Conservation (phyloP, 1,140 invertebrate genomes). For the Xylocopa sonorina region DNA sequence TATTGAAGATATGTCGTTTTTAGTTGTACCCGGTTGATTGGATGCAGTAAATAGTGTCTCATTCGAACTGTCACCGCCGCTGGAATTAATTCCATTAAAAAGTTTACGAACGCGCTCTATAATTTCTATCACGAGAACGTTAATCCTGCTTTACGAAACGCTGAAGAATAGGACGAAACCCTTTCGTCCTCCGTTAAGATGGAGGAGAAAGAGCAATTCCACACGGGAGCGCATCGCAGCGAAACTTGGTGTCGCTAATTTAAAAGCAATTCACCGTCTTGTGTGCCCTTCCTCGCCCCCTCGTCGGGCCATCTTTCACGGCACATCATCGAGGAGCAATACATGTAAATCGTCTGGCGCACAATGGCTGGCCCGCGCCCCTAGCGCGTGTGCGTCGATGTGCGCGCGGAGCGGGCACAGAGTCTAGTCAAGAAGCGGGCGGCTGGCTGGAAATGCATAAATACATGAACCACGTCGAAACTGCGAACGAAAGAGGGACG, state of each 20-base stretch:
- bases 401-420: slow-evolving; percentile 15
- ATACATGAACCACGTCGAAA: slow-evolving; percentile 77
- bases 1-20: too few relatives aligned
- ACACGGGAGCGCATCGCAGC: too few relatives aligned
- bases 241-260: slow-evolving; percentile 33
- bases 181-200: neutral
- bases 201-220: neutral
- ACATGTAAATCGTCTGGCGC: slow-evolving; percentile 47
- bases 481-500: slow-evolving; percentile 68
- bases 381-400: neutral
- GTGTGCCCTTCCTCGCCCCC: neutral
- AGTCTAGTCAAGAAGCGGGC: slow-evolving; percentile 67
- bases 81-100: too few relatives aligned
- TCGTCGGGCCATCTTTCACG: slow-evolving; percentile 38
- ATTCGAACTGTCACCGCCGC: too few relatives aligned
- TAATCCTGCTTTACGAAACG: too few relatives aligned
- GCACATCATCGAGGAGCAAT: slow-evolving; percentile 42
- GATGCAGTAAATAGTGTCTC: too few relatives aligned
- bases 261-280: slow-evolving; percentile 37
- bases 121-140: too few relatives aligned
- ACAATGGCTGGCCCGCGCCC: slow-evolving; percentile 6
- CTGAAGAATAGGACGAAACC: neutral
- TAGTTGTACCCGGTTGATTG: too few relatives aligned
- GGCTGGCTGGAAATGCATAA: slow-evolving; percentile 78
- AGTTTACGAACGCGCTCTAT: too few relatives aligned